phyloP scores from a whole-genome alignment of 2,113 vertebrate species.

The Cranoglanis bouderius region DNA sequence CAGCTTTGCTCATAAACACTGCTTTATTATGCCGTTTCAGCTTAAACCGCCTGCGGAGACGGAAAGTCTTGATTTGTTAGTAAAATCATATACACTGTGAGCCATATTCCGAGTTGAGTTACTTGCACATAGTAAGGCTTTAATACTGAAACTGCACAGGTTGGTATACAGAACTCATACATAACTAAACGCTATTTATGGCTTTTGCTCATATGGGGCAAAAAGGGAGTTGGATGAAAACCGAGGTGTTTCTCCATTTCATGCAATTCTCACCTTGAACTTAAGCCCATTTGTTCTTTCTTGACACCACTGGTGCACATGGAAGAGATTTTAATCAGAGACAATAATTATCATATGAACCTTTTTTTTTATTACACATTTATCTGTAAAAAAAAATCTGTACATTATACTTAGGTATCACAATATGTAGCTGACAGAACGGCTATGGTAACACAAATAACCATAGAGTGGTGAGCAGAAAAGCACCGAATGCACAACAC shows the following conservation, averaged over 20 bases:
- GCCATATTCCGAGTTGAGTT: background rate
- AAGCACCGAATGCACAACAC: too few species aligned
- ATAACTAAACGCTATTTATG: background rate
- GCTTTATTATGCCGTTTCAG: constrained; percentile 11
- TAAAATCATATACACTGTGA: background rate
- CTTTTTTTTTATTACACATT: background rate
- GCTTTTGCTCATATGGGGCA: background rate
- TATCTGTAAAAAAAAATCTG: background rate
- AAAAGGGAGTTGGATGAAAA: background rate
- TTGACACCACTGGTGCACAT: background rate
- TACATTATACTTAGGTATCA: background rate
- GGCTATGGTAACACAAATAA: background rate
- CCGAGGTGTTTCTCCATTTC: background rate
- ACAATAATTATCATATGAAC: background rate
- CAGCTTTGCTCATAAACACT: constrained; percentile 4
- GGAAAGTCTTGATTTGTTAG: background rate
- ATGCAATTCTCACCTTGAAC: background rate
- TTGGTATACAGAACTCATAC: background rate
- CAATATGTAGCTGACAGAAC: background rate
- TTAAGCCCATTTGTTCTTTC: background rate
- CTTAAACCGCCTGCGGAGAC: background rate
- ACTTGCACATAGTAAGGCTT: background rate
- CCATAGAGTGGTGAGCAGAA: background rate
- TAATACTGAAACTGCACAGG: background rate
- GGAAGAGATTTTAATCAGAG: background rate